Conservation (phyloP, 2,888 invertebrate genomes). For the Acleris laterana region DNA sequence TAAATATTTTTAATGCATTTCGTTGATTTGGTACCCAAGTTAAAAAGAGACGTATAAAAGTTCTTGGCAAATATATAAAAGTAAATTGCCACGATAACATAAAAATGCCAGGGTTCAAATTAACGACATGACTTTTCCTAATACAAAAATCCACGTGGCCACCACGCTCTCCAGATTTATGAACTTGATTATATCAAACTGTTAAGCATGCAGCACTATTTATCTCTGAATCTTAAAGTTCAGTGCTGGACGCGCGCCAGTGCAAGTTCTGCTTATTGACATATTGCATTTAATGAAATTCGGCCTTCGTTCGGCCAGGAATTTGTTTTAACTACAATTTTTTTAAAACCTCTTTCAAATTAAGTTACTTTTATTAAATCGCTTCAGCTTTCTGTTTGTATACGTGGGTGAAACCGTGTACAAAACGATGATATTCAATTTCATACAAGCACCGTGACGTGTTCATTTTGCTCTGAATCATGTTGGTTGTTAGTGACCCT, state of each 20-base stretch:
- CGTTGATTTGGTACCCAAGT: no score
- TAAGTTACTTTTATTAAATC: no score
- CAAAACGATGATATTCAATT: no score
- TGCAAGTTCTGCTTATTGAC: conserved; percentile 33
- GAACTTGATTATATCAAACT: conserved; percentile 37
- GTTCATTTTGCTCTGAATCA: no score
- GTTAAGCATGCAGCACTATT: conserved; percentile 37
- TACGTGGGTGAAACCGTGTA: no score
- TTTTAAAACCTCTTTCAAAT: not conserved
- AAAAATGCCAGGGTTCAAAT: not conserved
- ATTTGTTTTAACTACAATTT: conserved; percentile 4
- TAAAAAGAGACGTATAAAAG: no score
- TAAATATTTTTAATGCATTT: no score
- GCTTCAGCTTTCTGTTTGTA: no score
- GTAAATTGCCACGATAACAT: no score
- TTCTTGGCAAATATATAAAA: no score
- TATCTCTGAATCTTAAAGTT: conserved; percentile 26
- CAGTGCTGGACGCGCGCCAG: conserved; percentile 25
- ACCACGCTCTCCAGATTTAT: not conserved
- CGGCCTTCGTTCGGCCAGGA: conserved; percentile 12
- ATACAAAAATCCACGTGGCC: not conserved
- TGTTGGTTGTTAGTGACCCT: no score
- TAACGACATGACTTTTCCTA: not conserved
- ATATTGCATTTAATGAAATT: conserved; percentile 30
- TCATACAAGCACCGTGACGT: no score